phyloP scores from a whole-genome alignment of 2,113 vertebrate genomes.

The Tragelaphus scriptus region DNA sequence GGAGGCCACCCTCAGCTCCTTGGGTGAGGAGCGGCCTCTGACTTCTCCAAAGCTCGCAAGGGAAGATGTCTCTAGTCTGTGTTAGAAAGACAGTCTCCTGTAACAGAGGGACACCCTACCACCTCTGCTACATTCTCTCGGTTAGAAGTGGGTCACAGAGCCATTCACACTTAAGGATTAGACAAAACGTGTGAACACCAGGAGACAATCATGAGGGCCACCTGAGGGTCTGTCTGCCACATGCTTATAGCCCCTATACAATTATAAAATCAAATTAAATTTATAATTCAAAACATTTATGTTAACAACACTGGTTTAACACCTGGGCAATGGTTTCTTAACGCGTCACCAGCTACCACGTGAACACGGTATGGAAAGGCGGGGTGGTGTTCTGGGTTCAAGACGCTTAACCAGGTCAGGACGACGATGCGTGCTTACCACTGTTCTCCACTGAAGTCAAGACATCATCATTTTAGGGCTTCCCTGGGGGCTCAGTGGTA shows the following conservation, averaged over 20 bases:
- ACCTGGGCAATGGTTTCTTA: accelerated
- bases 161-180: background rate
- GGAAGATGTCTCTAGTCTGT: background rate
- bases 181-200: background rate
- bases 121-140: accelerated
- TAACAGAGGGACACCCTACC: background rate
- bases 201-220: background rate
- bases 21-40: too few species aligned
- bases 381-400: background rate
- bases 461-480: background rate
- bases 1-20: background rate
- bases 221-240: background rate
- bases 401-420: background rate
- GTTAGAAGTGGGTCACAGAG: background rate
- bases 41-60: background rate
- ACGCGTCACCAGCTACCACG: accelerated
- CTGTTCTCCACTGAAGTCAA: background rate
- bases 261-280: background rate
- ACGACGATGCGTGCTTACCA: accelerated
- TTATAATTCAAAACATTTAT: background rate
- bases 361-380: accelerated
- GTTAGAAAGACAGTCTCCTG: background rate
- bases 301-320: background rate
- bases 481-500: background rate
- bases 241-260: background rate